Conservation (phyloP, 2,113 vertebrate genomes). For the Eudyptes chrysolophus region DNA sequence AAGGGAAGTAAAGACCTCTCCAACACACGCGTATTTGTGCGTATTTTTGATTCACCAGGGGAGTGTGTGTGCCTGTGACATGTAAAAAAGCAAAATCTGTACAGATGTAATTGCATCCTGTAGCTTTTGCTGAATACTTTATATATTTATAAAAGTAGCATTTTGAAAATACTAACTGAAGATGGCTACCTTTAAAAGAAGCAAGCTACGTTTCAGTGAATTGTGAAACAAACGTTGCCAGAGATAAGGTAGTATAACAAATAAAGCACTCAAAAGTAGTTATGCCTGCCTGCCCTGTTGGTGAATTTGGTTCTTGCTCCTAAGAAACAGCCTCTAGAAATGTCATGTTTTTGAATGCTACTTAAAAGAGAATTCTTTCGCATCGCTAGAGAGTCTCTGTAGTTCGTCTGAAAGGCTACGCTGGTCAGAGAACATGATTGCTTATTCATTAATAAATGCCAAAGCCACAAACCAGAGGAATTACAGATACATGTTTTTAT, state of each 20-base stretch:
- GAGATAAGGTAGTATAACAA: neutral
- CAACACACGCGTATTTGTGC: neutral
- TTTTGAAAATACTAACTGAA: neutral
- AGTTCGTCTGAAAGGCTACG: constrained; percentile 1
- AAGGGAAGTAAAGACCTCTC: neutral
- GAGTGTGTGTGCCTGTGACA: neutral
- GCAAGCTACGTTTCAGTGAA: neutral
- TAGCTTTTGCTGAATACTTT: neutral
- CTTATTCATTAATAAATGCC: constrained; percentile 15
- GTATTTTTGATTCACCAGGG: neutral
- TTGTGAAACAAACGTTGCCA: neutral
- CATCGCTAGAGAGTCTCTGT: neutral
- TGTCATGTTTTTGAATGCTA: neutral
- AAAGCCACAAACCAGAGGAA: constrained; percentile 27
- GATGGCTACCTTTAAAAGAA: neutral
- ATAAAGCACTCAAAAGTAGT: neutral
- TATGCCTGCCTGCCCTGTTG: neutral
- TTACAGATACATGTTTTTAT: neutral
- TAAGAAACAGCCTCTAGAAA: constrained; percentile 40
- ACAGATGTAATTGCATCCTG: neutral
- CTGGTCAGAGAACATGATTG: neutral
- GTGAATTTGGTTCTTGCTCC: neutral
- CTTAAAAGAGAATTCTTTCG: constrained; percentile 28
- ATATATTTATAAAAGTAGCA: neutral
- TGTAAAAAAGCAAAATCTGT: neutral